Base-by-base conservation (phyloP, 2,113 vertebrate species). In the Phaethon lepturus region DNA sequence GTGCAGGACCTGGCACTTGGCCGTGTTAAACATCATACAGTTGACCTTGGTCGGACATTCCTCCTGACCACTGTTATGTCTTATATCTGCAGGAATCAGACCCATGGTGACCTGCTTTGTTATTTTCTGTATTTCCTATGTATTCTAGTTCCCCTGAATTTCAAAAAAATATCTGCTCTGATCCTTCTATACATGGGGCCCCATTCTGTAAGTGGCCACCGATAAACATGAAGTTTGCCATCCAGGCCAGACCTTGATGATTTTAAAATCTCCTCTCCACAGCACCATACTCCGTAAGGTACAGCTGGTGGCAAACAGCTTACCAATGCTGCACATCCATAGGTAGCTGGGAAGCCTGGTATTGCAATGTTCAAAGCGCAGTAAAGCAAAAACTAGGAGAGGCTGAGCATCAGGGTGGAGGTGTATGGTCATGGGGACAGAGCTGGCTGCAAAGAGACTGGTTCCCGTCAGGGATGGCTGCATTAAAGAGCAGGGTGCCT, bases 381-480 rank as follows among this genome's bases (percentile, higher is more conserved):
- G 26, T 31, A 56, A 69, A 69, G 28, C 7, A 63, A 38, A 38
- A 62, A 3, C 19, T 71, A 20, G 12, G 12, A 6, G 47, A 71
- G 11, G 14, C 19, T 69, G 31, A 78, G 19, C 3, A 1, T 31
- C 29, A 59, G n/a, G 29, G 11, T 33, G 31, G 26, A 53, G 16
- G 8, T 10, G 3, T 55, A 11, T 0, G 1, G 28, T n/a, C 58
- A 50, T 0, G 0, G 17, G 2, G 23, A 26, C 0, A 13, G 29
- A 77, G 6, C 6, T 35, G 52, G 3, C 23, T 49, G 16, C 20
- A 35, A 35, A 20, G 10, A 2, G 1, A 8, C 8, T 24, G 22
- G 10, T 7, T 82, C 29, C 31, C 13, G 3, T 23, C 11, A 44
- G 24, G 11, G 0, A 42, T 26, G 29, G 7, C 24, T 62, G 7